Conservation (phyloP, 2,888 invertebrate species). For the Ochropleura plecta region DNA sequence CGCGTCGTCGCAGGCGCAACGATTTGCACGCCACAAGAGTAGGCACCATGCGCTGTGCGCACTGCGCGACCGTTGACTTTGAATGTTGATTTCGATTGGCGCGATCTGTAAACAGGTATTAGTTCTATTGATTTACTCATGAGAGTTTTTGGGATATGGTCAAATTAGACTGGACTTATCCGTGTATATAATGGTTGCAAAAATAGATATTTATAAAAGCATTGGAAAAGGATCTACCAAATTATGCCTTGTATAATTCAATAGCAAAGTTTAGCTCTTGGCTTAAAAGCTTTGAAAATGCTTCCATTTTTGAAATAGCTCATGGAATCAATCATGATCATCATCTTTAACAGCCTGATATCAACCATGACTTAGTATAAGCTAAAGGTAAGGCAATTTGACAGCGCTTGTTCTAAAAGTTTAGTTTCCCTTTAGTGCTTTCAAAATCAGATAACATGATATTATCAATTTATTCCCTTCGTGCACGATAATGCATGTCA, state of each 20-base stretch:
- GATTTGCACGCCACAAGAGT: conserved; percentile 58
- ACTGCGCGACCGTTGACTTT: conserved; percentile 54
- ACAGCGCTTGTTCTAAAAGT: neutral
- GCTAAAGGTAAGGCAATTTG: neutral
- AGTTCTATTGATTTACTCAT: conserved; percentile 18
- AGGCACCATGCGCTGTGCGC: conserved; percentile 15
- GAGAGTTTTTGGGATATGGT: neutral
- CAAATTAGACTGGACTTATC: too few relatives aligned
- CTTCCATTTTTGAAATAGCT: too few relatives aligned
- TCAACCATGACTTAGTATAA: neutral
- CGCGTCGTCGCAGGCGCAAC: conserved; percentile 44
- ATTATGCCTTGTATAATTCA: too few relatives aligned
- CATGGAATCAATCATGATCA: too few relatives aligned
- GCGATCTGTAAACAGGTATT: conserved; percentile 23
- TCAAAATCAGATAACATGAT: conserved; percentile 37
- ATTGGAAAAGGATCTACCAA: too few relatives aligned
- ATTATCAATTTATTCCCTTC: conserved; percentile 58
- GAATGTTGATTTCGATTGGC: conserved; percentile 31
- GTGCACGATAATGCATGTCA: conserved; percentile 51
- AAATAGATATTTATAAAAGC: too few relatives aligned
- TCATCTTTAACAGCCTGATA: too few relatives aligned
- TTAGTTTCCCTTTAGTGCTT: conserved; percentile 1
- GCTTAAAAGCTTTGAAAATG: too few relatives aligned
- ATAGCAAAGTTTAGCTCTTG: too few relatives aligned
- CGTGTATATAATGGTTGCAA: too few relatives aligned